Percentiles rank a stretch among this genome's conserved stretches.
Evolutionary conservation across 2,113 vertebrate species (phyloP).

Genomic region (Tachuris rubrigastra): DNA sequence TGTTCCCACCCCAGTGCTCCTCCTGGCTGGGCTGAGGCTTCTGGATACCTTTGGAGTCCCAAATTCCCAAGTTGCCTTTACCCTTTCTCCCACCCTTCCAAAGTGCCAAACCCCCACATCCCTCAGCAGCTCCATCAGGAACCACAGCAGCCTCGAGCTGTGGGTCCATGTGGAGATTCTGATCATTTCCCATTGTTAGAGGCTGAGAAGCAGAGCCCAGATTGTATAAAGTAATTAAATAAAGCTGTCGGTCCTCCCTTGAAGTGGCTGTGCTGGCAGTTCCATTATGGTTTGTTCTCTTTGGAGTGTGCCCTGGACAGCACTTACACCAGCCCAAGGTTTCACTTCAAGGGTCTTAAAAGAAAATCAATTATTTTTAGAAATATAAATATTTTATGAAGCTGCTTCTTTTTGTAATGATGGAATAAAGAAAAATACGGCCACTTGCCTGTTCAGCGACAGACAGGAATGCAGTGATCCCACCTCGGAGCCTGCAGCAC

Average conservation of each 20-base stretch:
- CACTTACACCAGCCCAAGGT: background rate
- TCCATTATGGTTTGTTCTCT: background rate
- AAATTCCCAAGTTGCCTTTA: background rate
- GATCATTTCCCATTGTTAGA: background rate
- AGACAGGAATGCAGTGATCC: background rate
- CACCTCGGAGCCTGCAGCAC: background rate
- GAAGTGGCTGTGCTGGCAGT: background rate
- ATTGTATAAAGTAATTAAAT: constrained; percentile 12
- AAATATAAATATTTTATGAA: constrained; percentile 38
- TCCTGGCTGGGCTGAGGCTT: background rate
- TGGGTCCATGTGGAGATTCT: background rate
- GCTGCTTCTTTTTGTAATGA: background rate
- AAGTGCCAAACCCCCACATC: background rate
- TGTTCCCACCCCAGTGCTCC: background rate
- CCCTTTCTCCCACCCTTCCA: background rate
- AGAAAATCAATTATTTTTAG: constrained; percentile 32
- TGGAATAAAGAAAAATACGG: background rate
- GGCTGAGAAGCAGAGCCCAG: background rate
- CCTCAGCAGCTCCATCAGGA: background rate
- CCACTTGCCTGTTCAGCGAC: background rate
- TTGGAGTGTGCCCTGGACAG: background rate
- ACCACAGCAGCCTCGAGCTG: background rate
- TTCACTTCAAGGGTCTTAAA: constrained; percentile 15
- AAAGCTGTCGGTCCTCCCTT: background rate
- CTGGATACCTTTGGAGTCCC: too few relatives aligned